Percentiles rank a stretch among this genome's conserved stretches.
These are phyloP conservation scores for Sclerurus mexicanus DNA, from an alignment of 2,113 vertebrate genomes.

Conservation along the genomic window DNA sequence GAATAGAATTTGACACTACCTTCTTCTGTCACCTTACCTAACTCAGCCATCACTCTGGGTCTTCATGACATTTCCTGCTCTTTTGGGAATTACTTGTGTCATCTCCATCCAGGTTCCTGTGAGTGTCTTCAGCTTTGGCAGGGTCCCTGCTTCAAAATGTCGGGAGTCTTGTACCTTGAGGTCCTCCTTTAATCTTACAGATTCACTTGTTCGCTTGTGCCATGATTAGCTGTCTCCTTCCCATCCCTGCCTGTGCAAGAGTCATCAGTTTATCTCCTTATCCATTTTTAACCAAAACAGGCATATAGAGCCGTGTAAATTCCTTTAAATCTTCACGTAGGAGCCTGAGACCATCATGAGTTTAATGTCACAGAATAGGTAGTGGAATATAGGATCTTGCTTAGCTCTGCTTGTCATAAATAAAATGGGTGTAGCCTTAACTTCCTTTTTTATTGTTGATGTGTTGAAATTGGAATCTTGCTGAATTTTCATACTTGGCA, in stretches of 20 bases:
- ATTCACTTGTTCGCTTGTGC: neutral
- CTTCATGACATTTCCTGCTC: neutral
- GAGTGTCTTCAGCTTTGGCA: neutral
- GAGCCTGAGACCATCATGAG: neutral
- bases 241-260: neutral
- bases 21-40: neutral
- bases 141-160: neutral
- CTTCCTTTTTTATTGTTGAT: neutral
- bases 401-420: neutral
- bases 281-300: neutral
- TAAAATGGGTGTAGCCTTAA: neutral
- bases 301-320: neutral
- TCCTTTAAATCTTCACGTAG: neutral
- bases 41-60: fast-evolving
- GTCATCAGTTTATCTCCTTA: fast-evolving
- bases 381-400: neutral
- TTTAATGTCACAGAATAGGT: neutral
- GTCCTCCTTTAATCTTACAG: neutral
- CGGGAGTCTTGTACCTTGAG: neutral
- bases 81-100: neutral
- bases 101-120: neutral
- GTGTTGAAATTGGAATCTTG: neutral
- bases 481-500: neutral
- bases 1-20: neutral
- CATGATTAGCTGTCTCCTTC: neutral